Evolutionary conservation across 1,140 invertebrate genomes (phyloP).

Genomic region (Papilio dardanus): DNA sequence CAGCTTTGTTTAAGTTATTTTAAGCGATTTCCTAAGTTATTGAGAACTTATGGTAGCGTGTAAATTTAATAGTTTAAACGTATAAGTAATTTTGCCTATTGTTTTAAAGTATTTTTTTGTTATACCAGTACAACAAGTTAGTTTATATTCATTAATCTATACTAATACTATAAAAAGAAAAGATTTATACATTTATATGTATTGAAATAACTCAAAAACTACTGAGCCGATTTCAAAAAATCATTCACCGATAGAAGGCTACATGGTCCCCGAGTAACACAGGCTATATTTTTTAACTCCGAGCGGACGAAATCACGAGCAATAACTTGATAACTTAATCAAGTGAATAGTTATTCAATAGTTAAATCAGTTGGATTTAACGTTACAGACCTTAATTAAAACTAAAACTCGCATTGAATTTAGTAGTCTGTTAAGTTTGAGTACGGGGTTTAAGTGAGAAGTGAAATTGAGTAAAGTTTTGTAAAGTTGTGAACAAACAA

Average conservation of each 20-base stretch:
- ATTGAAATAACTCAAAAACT: too few relatives aligned
- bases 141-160: too few relatives aligned
- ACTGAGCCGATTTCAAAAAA: too few relatives aligned
- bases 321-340: neutral
- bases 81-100: neutral
- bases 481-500: neutral
- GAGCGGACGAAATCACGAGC: too few relatives aligned
- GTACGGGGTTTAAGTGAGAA: neutral
- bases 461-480: conserved; percentile 13
- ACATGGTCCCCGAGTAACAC: too few relatives aligned
- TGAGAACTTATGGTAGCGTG: neutral
- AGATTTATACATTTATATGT: too few relatives aligned
- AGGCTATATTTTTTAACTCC: too few relatives aligned
- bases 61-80: neutral
- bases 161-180: too few relatives aligned
- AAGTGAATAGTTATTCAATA: neutral
- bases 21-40: neutral
- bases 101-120: neutral
- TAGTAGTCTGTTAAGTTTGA: conserved; percentile 9
- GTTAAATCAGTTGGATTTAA: neutral
- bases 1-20: neutral
- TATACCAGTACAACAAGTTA: too few relatives aligned
- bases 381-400: neutral
- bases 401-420: conserved; percentile 22
- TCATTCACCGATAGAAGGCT: too few relatives aligned